Evolutionary conservation across 1,140 invertebrate species (phyloP).

Genomic region (Calephelis virginiensis): DNA sequence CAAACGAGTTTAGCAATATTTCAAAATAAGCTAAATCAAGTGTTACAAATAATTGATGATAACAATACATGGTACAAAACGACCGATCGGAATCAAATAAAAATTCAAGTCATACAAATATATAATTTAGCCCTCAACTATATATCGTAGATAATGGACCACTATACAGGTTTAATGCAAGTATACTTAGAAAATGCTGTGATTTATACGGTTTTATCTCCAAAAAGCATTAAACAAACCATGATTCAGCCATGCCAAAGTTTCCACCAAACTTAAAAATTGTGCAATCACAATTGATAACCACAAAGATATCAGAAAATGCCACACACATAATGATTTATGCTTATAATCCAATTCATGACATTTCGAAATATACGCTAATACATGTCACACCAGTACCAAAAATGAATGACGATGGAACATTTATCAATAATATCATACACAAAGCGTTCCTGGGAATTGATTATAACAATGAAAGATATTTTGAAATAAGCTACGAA

Average conservation of each 20-base stretch:
- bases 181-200: too few relatives aligned
- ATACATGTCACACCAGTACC: background rate
- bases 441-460: background rate
- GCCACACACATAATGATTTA: too few relatives aligned
- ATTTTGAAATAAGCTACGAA: background rate
- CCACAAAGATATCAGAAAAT: background rate
- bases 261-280: conserved; percentile 1
- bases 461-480: conserved; percentile 1
- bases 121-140: too few relatives aligned
- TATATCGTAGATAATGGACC: too few relatives aligned
- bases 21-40: background rate
- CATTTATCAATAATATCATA: background rate
- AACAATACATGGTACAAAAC: background rate
- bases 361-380: background rate
- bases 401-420: background rate
- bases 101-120: background rate
- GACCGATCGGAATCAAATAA: background rate
- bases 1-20: background rate
- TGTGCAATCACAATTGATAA: background rate
- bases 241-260: background rate
- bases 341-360: background rate
- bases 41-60: background rate
- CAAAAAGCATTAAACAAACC: background rate
- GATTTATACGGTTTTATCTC: background rate
- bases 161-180: too few relatives aligned